Base-by-base conservation (phyloP, 2,888 invertebrate genomes). In the Meloe dianella region DNA sequence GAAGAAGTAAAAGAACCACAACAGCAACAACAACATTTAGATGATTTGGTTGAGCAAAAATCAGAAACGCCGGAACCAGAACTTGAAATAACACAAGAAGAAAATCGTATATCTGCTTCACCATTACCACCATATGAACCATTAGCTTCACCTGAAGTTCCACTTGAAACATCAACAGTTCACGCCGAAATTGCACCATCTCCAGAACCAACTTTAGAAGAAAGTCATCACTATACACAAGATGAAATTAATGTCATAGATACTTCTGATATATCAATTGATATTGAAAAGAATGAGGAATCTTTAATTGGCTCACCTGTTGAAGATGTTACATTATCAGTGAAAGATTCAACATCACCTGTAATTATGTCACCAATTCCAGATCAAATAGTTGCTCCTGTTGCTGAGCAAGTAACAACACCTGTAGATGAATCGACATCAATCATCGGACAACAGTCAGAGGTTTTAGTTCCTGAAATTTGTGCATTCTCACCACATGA, bases 281-380 rank as follows among this genome's bases (percentile, higher is more conserved):
- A 38, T 32, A 20, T 12, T 20, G 64, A 61, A 20, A 57, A 61
- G 12, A 64, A 67, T 51, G 41, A 63, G 27, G 65, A 64, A 30
- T 60, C 67, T 6, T 57, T 35, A 17, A 61, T 67, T 6, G 72
- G 69, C 38, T 74, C 74, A 27, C 72, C 74, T 6, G 54, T 71
- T 6, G 82, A 82, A 61, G 82, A 83, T 56, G 68, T 81, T 20
- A 83, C 83, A n/a, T 82, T 82, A 27, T 82, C 82, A 0, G 76
- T 82, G 22, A 83, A 83, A 71, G 83, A 83, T 71, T 78, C 79
- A 57, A 68, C 61, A 17, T 66, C 66, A n/a, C 63, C 66, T 30
- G 54, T 66, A 17, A 20, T 17, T 57, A 20, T 58, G 32, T 68
- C 66, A 20, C 69, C 69, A 30, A 51, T 64, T 38, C 61, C 61